These are phyloP conservation scores for Shinisaurus crocodilurus DNA, from an alignment of 2,113 vertebrate genomes.

Conservation along the genomic window DNA sequence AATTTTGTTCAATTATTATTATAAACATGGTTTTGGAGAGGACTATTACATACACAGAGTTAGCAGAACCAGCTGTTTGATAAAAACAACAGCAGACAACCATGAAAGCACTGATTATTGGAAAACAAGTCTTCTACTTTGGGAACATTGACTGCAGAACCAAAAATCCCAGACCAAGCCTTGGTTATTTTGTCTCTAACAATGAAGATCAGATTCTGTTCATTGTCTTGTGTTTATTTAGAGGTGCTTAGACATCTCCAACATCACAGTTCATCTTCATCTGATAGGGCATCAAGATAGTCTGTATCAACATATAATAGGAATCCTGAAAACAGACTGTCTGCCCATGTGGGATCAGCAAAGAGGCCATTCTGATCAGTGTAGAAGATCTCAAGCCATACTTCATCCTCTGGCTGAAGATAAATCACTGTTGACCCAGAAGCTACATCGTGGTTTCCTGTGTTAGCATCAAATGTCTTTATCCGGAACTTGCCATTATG, in stretches of 20 bases:
- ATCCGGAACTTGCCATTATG: conserved; percentile 94
- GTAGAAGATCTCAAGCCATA: conserved; percentile 98
- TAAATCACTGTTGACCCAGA: conserved; percentile 93
- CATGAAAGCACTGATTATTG: conserved; percentile 18
- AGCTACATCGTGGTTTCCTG: conserved; percentile 95
- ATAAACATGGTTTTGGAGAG: conserved; percentile 60
- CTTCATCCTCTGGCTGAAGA: conserved; percentile 94
- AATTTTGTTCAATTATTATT: conserved; percentile 78
- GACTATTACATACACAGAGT: conserved; percentile 50
- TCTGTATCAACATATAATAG: conserved; percentile 93
- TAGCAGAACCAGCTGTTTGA: conserved; percentile 37
- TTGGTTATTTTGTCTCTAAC: neutral
- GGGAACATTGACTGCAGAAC: conserved; percentile 28
- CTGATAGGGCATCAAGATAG: conserved; percentile 91
- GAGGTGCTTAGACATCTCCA: neutral
- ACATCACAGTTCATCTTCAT: conserved; percentile 84
- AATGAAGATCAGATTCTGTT: conserved; percentile 7
- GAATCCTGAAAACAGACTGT: conserved; percentile 97
- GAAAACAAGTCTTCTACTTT: conserved; percentile 5
- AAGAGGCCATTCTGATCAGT: conserved; percentile 96
- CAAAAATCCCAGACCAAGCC: neutral
- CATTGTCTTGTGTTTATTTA: conserved; percentile 3
- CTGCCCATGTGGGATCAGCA: conserved; percentile 92
- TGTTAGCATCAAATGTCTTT: conserved; percentile 97
- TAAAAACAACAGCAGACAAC: conserved; percentile 38